Conservation (phyloP, 2,113 vertebrate species). For the Elephantulus edwardii region DNA sequence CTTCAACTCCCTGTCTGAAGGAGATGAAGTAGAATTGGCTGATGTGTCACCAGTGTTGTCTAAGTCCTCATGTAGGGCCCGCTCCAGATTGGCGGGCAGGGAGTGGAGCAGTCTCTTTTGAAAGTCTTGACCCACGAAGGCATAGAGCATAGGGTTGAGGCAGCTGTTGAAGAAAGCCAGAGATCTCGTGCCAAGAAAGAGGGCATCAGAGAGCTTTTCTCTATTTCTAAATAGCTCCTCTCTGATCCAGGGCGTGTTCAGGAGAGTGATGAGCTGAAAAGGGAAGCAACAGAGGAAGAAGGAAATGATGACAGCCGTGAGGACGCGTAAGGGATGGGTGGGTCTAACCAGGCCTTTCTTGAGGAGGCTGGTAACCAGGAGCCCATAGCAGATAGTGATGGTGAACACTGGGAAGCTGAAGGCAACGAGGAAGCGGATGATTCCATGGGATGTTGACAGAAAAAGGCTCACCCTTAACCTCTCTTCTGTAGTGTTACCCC, state of each 20-base stretch:
- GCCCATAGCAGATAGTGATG: slow-evolving; percentile 65
- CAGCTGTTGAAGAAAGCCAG: slow-evolving; percentile 67
- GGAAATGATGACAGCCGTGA: slow-evolving; percentile 68
- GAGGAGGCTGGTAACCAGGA: slow-evolving; percentile 56
- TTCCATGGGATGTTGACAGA: background rate
- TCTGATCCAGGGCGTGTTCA: background rate
- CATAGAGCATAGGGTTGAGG: slow-evolving; percentile 59
- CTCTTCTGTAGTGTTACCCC: slow-evolving; percentile 61
- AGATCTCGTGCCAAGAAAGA: background rate
- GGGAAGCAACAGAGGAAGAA: slow-evolving; percentile 82
- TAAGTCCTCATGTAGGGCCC: slow-evolving; percentile 68
- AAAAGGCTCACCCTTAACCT: fast-evolving
- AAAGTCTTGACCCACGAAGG: slow-evolving; percentile 74
- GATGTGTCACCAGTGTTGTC: background rate
- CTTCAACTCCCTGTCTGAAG: background rate
- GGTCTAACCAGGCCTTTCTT: slow-evolving; percentile 35
- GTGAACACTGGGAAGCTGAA: slow-evolving; percentile 69
- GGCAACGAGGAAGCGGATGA: slow-evolving; percentile 66
- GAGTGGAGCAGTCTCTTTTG: slow-evolving; percentile 41
- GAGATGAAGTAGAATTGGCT: background rate
- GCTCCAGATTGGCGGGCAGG: slow-evolving; percentile 63
- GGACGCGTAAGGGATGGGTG: slow-evolving; percentile 67
- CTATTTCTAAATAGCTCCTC: background rate
- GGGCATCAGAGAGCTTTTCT: fast-evolving
- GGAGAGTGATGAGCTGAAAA: slow-evolving; percentile 66